Percentiles rank a stretch among this genome's conserved stretches.
Conservation (phyloP, 1,140 invertebrate species). For the Drosophila lacteicornis region DNA sequence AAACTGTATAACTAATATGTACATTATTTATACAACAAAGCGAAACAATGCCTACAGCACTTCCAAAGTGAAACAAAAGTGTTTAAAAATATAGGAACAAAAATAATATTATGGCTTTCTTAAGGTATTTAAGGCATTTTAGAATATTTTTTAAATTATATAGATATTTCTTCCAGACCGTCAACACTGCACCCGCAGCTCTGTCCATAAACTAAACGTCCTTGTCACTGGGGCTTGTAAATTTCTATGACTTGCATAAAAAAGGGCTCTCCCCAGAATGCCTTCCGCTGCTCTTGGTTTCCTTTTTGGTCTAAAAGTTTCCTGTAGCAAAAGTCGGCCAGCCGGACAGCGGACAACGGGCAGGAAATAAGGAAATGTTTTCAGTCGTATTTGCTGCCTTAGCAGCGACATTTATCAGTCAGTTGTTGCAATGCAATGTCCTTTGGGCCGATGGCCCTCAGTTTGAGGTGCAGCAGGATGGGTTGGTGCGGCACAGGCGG, state of each 20-base stretch:
- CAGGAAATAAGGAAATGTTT: conserved; percentile 82
- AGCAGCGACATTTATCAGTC: conserved; percentile 80
- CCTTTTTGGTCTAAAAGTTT: conserved; percentile 81
- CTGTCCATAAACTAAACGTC: conserved; percentile 72
- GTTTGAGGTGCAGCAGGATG: conserved; percentile 18
- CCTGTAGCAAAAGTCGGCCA: conserved; percentile 53
- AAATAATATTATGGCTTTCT: neutral
- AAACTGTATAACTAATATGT: too few relatives aligned
- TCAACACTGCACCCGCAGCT: conserved; percentile 12
- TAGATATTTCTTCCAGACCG: neutral
- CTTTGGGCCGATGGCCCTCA: conserved; percentile 39
- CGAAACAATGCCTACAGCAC: neutral
- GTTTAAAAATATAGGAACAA: neutral
- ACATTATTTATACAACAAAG: neutral
- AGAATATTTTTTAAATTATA: too few relatives aligned
- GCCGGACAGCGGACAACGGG: conserved; percentile 33
- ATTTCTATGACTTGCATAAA: conserved; percentile 83
- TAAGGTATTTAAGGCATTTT: too few relatives aligned
- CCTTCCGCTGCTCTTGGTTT: conserved; percentile 71
- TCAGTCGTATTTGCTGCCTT: conserved; percentile 77
- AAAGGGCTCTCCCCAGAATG: conserved; percentile 69
- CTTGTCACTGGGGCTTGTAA: conserved; percentile 81
- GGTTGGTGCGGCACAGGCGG: neutral
- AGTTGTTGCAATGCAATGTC: conserved; percentile 72
- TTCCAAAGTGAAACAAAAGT: neutral